These are phyloP conservation scores for Andrena bicolor DNA, from an alignment of 2,888 invertebrate species.

Conservation along the genomic window DNA sequence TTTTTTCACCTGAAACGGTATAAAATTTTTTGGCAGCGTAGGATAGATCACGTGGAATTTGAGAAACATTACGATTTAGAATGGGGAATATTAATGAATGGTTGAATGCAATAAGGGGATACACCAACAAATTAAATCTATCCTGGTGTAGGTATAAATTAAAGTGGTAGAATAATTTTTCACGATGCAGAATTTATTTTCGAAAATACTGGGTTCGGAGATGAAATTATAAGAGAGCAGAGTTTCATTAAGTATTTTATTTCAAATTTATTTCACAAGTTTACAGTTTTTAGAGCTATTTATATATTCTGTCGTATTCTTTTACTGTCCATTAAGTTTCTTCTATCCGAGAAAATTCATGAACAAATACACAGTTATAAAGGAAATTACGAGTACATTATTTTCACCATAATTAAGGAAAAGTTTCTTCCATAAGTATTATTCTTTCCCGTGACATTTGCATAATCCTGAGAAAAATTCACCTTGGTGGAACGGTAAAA, in stretches of 20 bases:
- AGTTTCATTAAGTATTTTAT: background rate
- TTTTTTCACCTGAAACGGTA: too few species aligned
- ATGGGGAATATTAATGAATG: too few species aligned
- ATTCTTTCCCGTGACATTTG: constrained; percentile 48
- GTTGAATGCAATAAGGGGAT: too few species aligned
- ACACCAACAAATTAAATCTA: too few species aligned
- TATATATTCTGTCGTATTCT: background rate
- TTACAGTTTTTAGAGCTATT: background rate
- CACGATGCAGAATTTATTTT: background rate
- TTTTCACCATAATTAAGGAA: constrained; percentile 53
- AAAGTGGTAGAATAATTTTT: too few species aligned
- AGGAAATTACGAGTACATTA: constrained; percentile 37
- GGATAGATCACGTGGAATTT: too few species aligned
- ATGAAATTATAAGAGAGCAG: background rate
- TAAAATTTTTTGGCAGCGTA: too few species aligned
- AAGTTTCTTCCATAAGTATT: constrained; percentile 56
- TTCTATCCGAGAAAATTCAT: background rate
- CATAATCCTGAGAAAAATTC: constrained; percentile 67
- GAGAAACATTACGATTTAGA: too few species aligned
- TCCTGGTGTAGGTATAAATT: too few species aligned
- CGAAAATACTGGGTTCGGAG: too few species aligned
- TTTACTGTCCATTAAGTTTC: background rate
- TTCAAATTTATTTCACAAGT: background rate
- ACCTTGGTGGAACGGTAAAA: constrained; percentile 58
- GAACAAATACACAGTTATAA: constrained; percentile 20